These are phyloP conservation scores for Criorhina ranunculi DNA, from an alignment of 2,888 invertebrate genomes.

Conservation along the genomic window DNA sequence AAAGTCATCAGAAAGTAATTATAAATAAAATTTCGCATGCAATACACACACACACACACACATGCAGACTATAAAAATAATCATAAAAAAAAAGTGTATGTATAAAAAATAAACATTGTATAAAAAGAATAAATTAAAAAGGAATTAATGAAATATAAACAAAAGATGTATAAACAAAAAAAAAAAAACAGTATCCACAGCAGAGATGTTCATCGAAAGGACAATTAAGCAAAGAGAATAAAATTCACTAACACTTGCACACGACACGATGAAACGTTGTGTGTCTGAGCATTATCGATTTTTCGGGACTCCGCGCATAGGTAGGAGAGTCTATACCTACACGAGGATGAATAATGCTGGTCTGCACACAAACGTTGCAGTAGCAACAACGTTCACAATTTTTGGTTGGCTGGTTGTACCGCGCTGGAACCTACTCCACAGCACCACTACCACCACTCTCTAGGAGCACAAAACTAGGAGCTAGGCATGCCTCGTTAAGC, in stretches of 20 bases:
- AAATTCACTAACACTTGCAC: slow-evolving; percentile 56
- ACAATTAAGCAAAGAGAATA: slow-evolving; percentile 72
- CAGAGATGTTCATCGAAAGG: slow-evolving; percentile 60
- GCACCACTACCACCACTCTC: slow-evolving; percentile 23
- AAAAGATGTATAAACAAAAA: slow-evolving; percentile 45
- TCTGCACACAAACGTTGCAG: slow-evolving; percentile 71
- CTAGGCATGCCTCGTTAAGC: slow-evolving; percentile 64
- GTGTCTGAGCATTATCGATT: slow-evolving; percentile 73
- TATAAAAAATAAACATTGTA: neutral
- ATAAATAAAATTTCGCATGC: slow-evolving; percentile 43
- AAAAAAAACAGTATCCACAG: slow-evolving; percentile 46
- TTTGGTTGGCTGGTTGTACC: slow-evolving; percentile 68
- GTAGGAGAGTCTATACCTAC: slow-evolving; percentile 2
- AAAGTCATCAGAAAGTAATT: slow-evolving; percentile 78
- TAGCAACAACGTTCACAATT: slow-evolving; percentile 72
- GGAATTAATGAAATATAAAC: slow-evolving; percentile 70
- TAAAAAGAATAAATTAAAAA: slow-evolving; percentile 38
- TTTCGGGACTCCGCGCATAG: slow-evolving; percentile 45
- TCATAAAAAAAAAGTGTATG: slow-evolving; percentile 42
- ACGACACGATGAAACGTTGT: slow-evolving; percentile 14
- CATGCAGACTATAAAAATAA: slow-evolving; percentile 55
- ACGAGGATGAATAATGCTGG: slow-evolving; percentile 54
- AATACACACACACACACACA: too few species aligned
- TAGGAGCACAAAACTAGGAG: slow-evolving; percentile 15
- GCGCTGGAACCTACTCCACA: slow-evolving; percentile 43